phyloP scores from a whole-genome alignment of 2,888 invertebrate genomes.

The Pseudococcus jackbeardsleyi region DNA sequence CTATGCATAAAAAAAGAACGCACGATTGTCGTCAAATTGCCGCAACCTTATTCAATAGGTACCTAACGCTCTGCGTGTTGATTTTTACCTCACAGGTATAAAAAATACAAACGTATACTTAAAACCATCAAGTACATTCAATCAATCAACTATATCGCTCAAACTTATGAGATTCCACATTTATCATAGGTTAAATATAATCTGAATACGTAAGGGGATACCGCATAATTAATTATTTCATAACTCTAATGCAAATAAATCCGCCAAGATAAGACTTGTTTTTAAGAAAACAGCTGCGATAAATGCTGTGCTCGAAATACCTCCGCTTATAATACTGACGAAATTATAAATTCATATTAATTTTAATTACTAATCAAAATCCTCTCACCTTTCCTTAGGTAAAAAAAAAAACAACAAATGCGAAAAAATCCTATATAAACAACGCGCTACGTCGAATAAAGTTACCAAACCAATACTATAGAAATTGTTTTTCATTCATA shows the following conservation, averaged over 20 bases:
- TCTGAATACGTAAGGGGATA: slow-evolving; percentile 3
- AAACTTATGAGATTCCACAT: not conserved
- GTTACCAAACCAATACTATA: not conserved
- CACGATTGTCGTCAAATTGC: not conserved
- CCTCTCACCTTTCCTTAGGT: not conserved
- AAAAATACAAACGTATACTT: not conserved
- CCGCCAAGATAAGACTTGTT: slow-evolving; percentile 11
- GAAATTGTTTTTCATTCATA: slow-evolving; percentile 7
- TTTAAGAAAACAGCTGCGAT: not conserved
- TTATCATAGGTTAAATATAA: slow-evolving; percentile 33
- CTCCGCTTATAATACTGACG: not conserved
- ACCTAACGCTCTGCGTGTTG: not conserved
- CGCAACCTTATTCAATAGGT: not conserved
- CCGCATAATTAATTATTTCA: not conserved
- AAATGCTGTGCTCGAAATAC: not conserved
- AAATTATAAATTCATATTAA: not conserved
- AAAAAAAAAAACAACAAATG: not conserved
- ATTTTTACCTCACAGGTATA: slow-evolving; percentile 17
- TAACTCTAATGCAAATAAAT: not conserved
- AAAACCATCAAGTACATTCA: not conserved
- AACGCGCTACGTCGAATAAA: not conserved
- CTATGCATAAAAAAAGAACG: not conserved
- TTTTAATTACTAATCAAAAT: not conserved
- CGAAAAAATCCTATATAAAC: not conserved
- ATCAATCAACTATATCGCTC: not conserved